These are phyloP conservation scores for Heterochromis multidens DNA, from an alignment of 2,113 vertebrate genomes.

Conservation along the genomic window DNA sequence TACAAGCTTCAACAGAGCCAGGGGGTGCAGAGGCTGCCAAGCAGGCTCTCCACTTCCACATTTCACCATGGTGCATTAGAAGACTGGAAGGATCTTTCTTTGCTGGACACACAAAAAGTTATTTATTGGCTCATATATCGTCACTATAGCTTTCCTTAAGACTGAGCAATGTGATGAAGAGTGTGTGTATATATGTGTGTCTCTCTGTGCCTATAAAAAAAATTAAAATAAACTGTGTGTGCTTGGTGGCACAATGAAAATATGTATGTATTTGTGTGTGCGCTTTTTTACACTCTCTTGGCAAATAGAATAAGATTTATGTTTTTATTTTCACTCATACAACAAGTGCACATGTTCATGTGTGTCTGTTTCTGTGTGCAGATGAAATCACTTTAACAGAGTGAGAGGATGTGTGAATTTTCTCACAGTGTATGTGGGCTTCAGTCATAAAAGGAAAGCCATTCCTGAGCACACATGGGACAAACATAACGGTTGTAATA, in stretches of 20 bases:
- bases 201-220: neutral
- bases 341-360: neutral
- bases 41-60: slow-evolving; percentile 28
- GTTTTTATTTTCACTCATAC: neutral
- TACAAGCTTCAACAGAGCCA: slow-evolving; percentile 50
- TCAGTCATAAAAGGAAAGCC: slow-evolving; percentile 28
- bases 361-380: neutral
- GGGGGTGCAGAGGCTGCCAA: slow-evolving; percentile 53
- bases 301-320: neutral
- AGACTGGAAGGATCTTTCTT: slow-evolving; percentile 38
- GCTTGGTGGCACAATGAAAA: neutral
- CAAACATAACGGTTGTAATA: slow-evolving; percentile 52
- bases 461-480: slow-evolving; percentile 34
- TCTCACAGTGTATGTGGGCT: neutral
- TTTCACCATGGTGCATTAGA: slow-evolving; percentile 50
- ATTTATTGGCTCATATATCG: slow-evolving; percentile 54
- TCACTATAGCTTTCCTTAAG: slow-evolving; percentile 33
- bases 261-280: neutral
- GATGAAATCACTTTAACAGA: neutral
- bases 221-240: neutral
- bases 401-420: neutral
- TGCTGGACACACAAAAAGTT: slow-evolving; percentile 44
- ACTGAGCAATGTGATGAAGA: slow-evolving; percentile 3
- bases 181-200: neutral
- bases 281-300: neutral